Base-by-base conservation (phyloP, 2,113 vertebrate species). In the Scartelaos histophorus region DNA sequence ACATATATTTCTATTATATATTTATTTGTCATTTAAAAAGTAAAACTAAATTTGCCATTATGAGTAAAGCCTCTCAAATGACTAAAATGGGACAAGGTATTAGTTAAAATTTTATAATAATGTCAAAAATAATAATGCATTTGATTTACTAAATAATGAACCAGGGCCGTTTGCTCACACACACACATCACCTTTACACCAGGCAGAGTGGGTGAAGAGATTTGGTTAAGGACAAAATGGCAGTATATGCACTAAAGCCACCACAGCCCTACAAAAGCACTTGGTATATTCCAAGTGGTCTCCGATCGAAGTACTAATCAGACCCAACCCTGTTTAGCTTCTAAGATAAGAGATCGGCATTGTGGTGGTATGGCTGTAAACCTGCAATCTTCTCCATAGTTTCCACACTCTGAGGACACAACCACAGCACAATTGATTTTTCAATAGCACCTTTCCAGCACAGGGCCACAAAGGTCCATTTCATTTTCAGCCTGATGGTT, bases 401-500 rank as follows among this genome's bases (percentile, higher is more conserved):
- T 34, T 61, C 58, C 25, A 61, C 13, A 29, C 25, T 61, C 57
- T 34, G 58, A 61, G 58, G 25, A 61, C 58, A 17, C 24, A 16
- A 61, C 25, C 25, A 34, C 13, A 61, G 25, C 13, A 22, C 56
- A 24, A 58, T 58, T 58, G 56, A 58, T 58, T 58, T 58, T 58
- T 25, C 56, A 58, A 25, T 58, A 58, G 56, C 56, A 58, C 22
- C 56, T 58, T 56, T 56, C 11, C 51, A 58, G 29, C 22, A 16
- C 56, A 12, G 29, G 67, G 56, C 11, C 49, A 22, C 70, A 25
- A 24, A 62, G 71, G 66, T 24, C 13, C 47, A 5, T 43, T 64
- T 75, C 9, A 69, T 69, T 43, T 35, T 65, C 16, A 65, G 29
- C 19, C n/a, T 65, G 62, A 45, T 35, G 17, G 61, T 65, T 35